Evolutionary conservation across 2,888 invertebrate genomes (phyloP).

Genomic region (Eucera pruinosa): DNA sequence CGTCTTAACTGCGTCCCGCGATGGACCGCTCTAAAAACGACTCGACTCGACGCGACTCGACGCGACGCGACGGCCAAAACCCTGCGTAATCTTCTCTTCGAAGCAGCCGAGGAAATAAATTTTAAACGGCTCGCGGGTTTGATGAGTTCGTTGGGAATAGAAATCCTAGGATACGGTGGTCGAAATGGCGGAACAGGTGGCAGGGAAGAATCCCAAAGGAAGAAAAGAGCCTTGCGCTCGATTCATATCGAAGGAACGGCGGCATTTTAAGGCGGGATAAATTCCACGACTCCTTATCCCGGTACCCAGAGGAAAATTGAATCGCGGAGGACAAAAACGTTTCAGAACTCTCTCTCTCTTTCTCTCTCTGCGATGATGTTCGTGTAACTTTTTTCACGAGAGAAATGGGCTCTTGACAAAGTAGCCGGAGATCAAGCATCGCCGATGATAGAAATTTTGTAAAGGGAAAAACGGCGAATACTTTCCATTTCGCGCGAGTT

Average conservation of each 20-base stretch:
- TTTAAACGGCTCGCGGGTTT: too few relatives aligned
- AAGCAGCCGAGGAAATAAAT: too few relatives aligned
- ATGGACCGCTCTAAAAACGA: neutral
- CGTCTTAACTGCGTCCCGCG: neutral
- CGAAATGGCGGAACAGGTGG: slow-evolving; percentile 61
- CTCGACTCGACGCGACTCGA: too few relatives aligned
- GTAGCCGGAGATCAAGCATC: too few relatives aligned
- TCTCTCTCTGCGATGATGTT: too few relatives aligned
- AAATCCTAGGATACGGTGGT: neutral
- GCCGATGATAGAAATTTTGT: too few relatives aligned
- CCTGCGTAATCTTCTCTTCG: too few relatives aligned
- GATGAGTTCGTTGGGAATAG: slow-evolving; percentile 6
- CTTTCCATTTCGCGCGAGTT: neutral
- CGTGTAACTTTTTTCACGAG: slow-evolving; percentile 12
- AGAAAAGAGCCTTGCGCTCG: slow-evolving; percentile 24
- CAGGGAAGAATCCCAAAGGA: slow-evolving; percentile 43
- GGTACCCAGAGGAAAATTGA: slow-evolving; percentile 50
- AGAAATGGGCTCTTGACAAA: slow-evolving; percentile 18
- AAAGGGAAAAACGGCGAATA: neutral
- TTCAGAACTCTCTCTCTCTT: too few relatives aligned
- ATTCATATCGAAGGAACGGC: slow-evolving; percentile 58
- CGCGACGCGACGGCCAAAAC: too few relatives aligned
- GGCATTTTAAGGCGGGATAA: slow-evolving; percentile 54
- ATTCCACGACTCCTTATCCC: slow-evolving; percentile 57
- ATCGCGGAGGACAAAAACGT: slow-evolving; percentile 48